Base-by-base conservation (phyloP, 2,888 invertebrate genomes). In the Glomeris marginata region DNA sequence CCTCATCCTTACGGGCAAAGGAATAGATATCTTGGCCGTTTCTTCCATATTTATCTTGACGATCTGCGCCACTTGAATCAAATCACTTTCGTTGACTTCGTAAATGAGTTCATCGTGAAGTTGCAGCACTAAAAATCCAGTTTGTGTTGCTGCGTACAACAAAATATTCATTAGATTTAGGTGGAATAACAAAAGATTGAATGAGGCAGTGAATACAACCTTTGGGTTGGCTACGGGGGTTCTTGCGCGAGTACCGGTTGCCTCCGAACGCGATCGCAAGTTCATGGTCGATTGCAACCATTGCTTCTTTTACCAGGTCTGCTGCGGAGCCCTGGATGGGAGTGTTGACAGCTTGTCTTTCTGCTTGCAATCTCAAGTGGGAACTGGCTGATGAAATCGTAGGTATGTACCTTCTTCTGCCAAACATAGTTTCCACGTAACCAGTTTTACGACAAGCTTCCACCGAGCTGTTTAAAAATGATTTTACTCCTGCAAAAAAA, bases 251-350 rank as follows among this genome's bases (percentile, higher is more conserved):
- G 8, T 8, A 13, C 16, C 28, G 15, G 20, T 18, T 5, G 3
- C 58, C 54, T 3, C 63, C 65, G 66, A 73, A 75, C 60, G 66
- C 57, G 60, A 70, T 47, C 56, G 66, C 55, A 59, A 79, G 64
- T 63, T 72, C 66, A 11, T 70, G 66, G 58, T 90, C 81, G 59
- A 94, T 77, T 45, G 74, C 71, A 28, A 86, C 73, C 80, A 95
- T 87, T 1, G 94, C 91, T 50, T 74, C 77, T 68, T 98, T 98
- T 0, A 86, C 83, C 41, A 98, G 78, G 68, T 98, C 97, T 0
- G 95, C 90, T 0, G 95, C 97, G 0, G 95, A 91, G 0, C 95
- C 97, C 70, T 98, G 97, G 47, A 98, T 81, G 13, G 81, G 83
- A 1, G 94, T 86, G 66, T 98, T 98, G 0, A 98, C 77, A 13